Base-by-base conservation (phyloP, 2,797 vertebrate genomes). In the Hipposideros larvatus region DNA sequence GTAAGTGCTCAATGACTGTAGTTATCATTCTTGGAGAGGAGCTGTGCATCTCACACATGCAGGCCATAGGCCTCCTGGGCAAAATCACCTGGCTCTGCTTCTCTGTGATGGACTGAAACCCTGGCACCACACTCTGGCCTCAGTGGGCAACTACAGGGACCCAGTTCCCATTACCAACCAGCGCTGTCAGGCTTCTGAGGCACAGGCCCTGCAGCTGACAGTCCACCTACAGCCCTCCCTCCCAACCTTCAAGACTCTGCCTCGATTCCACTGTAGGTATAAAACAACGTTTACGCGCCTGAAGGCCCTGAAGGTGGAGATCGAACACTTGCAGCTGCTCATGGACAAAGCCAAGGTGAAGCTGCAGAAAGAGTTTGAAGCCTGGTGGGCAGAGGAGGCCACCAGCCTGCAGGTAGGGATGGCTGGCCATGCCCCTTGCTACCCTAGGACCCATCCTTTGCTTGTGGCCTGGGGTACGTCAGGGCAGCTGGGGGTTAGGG, bases 261-360 rank as follows among this genome's bases (percentile, higher is more conserved):
- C 88, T 94, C 37, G 66, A 75, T 63, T 73, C 92, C 51, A 0
- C 71, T 26, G 21, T 97, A 99, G 99, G 57, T 99, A 99, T 96
- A 99, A 99, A 98, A 98, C 73, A 24, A 98, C 97, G 75, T 98
- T 99, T 77, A 98, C 78, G n/a, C 98, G 2, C 34, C 98, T 99
- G 77, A 99, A 99, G 98, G 99, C 98, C 0, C 90, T 99, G 96
- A 99, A 99, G 98, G 99, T 99, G 15, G 99, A 99, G 98, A 99
- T 99, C 13, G 99, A 99, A 93, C 99, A 99, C 97, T 96, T 99
- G 87, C 99, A 99, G 98, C 98, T 99, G 97, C 98, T 99, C 96
- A 96, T 99, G 98, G 99, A 99, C 96, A 99, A 98, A 97, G 96
- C 98, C 59, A 99, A 99, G 97, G 97, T 99, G 97, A 99, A 99